phyloP scores from a whole-genome alignment of 92 coral and sea anemone genomes.

The Porites lobata region DNA sequence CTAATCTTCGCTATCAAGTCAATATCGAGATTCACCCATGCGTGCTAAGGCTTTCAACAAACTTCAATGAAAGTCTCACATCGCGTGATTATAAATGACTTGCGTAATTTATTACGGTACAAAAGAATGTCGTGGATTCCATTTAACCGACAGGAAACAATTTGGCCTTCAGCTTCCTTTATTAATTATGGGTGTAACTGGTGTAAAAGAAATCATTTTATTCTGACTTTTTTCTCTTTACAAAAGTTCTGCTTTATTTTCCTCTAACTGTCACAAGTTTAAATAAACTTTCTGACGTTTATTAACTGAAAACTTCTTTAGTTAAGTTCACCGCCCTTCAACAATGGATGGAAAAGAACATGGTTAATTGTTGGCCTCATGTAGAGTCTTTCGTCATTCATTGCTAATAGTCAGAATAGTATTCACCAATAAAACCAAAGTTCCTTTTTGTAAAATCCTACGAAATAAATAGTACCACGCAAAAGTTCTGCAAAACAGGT shows the following conservation, averaged over 20 bases:
- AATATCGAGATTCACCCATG: background rate
- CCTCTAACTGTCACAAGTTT: background rate
- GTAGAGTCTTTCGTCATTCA: too few species aligned
- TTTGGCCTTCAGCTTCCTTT: background rate
- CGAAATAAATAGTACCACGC: too few species aligned
- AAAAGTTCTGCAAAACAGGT: too few species aligned
- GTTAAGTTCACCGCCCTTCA: too few species aligned
- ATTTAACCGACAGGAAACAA: slow-evolving; percentile 1
- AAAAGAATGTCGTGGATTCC: background rate
- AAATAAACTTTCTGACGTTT: slow-evolving; percentile 1
- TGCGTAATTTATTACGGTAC: background rate
- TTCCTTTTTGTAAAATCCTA: too few species aligned
- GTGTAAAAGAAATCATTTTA: too few species aligned
- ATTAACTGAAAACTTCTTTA: background rate
- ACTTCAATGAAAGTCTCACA: background rate
- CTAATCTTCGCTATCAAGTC: background rate
- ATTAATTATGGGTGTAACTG: background rate
- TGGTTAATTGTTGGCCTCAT: too few species aligned
- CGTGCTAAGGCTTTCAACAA: background rate
- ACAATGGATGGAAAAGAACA: too few species aligned
- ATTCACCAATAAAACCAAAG: too few species aligned
- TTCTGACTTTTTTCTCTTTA: background rate
- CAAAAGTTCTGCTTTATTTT: slow-evolving; percentile 12
- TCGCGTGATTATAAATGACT: background rate
- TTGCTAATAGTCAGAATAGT: too few species aligned